These are phyloP conservation scores for Caenorhabditis auriculariae DNA, from an alignment of 2,888 invertebrate species.

Conservation along the genomic window DNA sequence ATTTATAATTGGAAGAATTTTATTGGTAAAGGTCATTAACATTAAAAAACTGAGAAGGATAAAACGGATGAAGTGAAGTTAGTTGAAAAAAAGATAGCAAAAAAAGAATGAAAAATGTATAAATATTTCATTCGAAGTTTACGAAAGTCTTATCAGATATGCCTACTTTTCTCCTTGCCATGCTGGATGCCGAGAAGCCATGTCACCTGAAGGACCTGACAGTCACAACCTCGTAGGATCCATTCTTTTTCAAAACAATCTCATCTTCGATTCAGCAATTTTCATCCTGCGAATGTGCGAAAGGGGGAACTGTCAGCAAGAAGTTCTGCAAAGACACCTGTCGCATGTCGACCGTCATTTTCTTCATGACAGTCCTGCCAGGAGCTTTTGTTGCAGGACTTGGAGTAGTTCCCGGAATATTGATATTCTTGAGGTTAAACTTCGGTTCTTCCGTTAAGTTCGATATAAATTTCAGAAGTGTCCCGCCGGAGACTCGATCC, in stretches of 20 bases:
- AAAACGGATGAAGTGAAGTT: too few species aligned
- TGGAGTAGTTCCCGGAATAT: conserved; percentile 50
- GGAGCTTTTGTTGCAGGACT: conserved; percentile 56
- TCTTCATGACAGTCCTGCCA: conserved; percentile 56
- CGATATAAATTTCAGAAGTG: conserved; percentile 37
- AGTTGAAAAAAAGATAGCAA: not conserved
- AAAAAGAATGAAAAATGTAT: not conserved
- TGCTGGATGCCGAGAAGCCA: conserved; percentile 59
- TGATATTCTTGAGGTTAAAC: conserved; percentile 44
- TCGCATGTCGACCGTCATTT: conserved; percentile 40
- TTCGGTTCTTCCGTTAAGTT: not conserved
- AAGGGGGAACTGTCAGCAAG: conserved; percentile 49
- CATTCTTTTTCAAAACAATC: conserved; percentile 64
- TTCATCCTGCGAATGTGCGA: conserved; percentile 55
- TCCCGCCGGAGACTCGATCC: conserved; percentile 56
- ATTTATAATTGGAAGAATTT: too few species aligned
- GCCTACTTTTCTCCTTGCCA: conserved; percentile 65
- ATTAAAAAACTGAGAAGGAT: too few species aligned
- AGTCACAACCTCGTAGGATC: not conserved
- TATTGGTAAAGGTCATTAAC: too few species aligned
- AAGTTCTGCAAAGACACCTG: conserved; percentile 57
- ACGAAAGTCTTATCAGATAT: conserved; percentile 12
- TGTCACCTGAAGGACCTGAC: conserved; percentile 7
- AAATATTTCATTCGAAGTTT: not conserved
- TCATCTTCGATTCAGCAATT: conserved; percentile 41